Evolutionary conservation across 2,113 vertebrate species (phyloP), one percentile per base, ranked within the genome.

Genomic region (Dromas ardeola): DNA sequence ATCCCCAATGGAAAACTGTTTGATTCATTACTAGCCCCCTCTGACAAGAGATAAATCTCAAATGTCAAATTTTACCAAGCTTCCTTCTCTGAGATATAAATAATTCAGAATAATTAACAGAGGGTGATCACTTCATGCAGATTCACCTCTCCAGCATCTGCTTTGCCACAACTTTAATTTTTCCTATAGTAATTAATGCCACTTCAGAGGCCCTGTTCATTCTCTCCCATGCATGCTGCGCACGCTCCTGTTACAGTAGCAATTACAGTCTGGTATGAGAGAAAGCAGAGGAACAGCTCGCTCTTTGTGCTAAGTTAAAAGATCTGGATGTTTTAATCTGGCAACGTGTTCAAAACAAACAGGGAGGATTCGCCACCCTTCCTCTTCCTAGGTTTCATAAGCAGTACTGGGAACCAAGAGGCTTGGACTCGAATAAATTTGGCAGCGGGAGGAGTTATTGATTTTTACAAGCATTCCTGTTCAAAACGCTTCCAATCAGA

Each of bases 21-120:
- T 58, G 63, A 81, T 96, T 85, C 52, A 58, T 67, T 58, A 36
- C 19, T 9, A 45, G 23, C 4, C 2, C 40, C 34, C 36, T 52
- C 61, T 65, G 15, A 61, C 26, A 89, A 78, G 29, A 40, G 52
- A 12, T 29, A 61, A 29, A 11, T 14, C 67, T 83, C 53, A 62
- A 78, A 63, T n/a, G 38, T 22, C 56, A 61, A n/a, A 32, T 32
- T 49, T 85, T 77, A 86, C 81, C 72, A 81, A 79, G 21, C 32
- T 73, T 84, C 15, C 49, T 82, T 89, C 36, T 23, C n/a, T 11
- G 62, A 62, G 63, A 14, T 18, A 86, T 23, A 42, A 72, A 45
- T 62, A 79, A 84, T 91, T 74, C 23, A 55, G 15, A 34, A 25
- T 81, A 93, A 97, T 90, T 83, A 97, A 88, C 87, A 94, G 73